Percentiles rank a stretch among this genome's conserved stretches.
These are phyloP conservation scores for Marmota flaviventris DNA, from an alignment of 2,113 vertebrate genomes.

Conservation along the genomic window DNA sequence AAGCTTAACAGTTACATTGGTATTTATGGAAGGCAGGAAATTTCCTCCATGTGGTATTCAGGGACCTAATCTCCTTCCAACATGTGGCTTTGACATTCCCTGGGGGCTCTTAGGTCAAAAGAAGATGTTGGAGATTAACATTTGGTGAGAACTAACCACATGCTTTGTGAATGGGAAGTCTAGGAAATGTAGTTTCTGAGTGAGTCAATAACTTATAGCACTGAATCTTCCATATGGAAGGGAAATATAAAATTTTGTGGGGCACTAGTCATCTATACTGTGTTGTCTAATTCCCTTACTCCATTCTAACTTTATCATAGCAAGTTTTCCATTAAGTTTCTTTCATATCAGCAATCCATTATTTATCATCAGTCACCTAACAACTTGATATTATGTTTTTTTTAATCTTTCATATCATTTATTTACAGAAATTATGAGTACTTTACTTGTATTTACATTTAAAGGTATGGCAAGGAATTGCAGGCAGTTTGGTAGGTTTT, in stretches of 20 bases:
- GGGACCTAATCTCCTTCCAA: background rate
- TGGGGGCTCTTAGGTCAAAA: background rate
- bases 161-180: background rate
- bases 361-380: background rate
- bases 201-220: background rate
- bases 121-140: background rate
- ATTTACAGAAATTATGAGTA: background rate
- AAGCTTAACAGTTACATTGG: background rate
- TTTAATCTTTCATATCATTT: constrained; percentile 29
- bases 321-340: background rate
- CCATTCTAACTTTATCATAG: background rate
- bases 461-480: constrained; percentile 9
- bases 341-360: background rate
- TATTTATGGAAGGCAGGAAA: background rate
- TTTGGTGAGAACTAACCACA: background rate
- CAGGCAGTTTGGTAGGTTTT: constrained; percentile 8
- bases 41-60: background rate
- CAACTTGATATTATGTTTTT: background rate
- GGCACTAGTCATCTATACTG: background rate
- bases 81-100: background rate
- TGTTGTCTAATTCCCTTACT: background rate
- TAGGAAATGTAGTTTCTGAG: background rate
- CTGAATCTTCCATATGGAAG: background rate
- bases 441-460: constrained; percentile 12
- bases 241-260: background rate